phyloP scores from a whole-genome alignment of 23 tunicate species.

The Styela plicata region DNA sequence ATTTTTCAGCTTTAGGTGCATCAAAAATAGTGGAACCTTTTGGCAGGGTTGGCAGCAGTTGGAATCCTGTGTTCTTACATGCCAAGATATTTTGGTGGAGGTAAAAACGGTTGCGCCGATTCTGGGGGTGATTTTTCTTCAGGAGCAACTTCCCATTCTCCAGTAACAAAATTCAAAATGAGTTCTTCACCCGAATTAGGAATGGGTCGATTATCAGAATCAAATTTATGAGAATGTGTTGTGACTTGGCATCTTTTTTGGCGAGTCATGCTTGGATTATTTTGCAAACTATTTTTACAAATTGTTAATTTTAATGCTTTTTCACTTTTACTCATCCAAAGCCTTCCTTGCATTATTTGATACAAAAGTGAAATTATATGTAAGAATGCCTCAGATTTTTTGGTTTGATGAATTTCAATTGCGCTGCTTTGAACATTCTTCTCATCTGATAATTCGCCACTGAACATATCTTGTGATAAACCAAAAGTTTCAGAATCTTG shows the following conservation, averaged over 20 bases:
- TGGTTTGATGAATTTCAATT: not conserved
- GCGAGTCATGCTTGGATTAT: not conserved
- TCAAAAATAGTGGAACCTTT: not conserved
- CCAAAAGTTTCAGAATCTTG: not conserved
- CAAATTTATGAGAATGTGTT: not conserved
- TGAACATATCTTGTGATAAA: slow-evolving; percentile 18
- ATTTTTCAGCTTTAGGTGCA: not conserved
- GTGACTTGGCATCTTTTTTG: not conserved
- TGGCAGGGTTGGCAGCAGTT: not conserved
- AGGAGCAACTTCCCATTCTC: slow-evolving; percentile 47
- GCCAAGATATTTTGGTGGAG: not conserved
- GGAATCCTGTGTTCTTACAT: not conserved
- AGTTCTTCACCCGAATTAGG: slow-evolving; percentile 28
- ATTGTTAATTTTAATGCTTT: not conserved
- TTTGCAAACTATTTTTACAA: not conserved
- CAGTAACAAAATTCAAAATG: slow-evolving; percentile 46
- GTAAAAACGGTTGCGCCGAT: not conserved
- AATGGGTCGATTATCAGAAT: slow-evolving; percentile 9
- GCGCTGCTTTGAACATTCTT: not conserved
- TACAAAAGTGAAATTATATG: not conserved
- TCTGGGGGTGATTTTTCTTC: not conserved
- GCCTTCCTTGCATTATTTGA: no score
- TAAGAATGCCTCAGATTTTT: not conserved
- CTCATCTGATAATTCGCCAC: not conserved
- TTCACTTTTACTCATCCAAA: not conserved